Percentiles rank a stretch among this genome's conserved stretches.
phyloP scores from a whole-genome alignment of 2,113 vertebrate species.

The Periophthalmodon schlosseri region DNA sequence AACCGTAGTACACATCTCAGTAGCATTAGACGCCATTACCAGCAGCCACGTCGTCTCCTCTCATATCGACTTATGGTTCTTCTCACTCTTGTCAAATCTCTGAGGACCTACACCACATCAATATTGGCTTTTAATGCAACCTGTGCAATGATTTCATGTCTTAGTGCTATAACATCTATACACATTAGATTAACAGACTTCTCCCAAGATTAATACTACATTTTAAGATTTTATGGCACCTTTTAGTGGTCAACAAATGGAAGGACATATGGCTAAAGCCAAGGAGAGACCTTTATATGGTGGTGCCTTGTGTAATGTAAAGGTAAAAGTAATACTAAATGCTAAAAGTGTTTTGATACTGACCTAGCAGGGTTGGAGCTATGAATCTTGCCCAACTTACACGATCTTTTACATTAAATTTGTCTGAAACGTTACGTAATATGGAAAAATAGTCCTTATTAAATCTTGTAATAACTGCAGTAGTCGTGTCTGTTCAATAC shows the following conservation, averaged over 20 bases:
- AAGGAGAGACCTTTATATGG: not conserved
- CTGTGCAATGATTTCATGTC: conserved; percentile 8
- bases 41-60: conserved; percentile 54
- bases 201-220: not conserved
- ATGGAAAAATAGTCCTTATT: no score
- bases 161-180: conserved; percentile 9
- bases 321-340: no score
- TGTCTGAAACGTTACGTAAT: no score
- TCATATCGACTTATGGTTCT: conserved; percentile 55
- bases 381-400: no score
- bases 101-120: conserved; percentile 41
- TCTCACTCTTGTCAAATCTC: conserved; percentile 32
- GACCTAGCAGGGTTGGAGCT: no score
- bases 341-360: no score
- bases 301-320: not conserved
- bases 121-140: conserved; percentile 37
- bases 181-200: not conserved
- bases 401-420: no score
- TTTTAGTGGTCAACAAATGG: not conserved
- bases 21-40: conserved; percentile 50
- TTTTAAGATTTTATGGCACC: not conserved
- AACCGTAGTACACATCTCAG: conserved; percentile 12
- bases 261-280: not conserved
- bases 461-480: no score
- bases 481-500: no score